These are phyloP conservation scores for Mactra quadrangularis DNA, from an alignment of 1,140 invertebrate genomes.

Conservation along the genomic window DNA sequence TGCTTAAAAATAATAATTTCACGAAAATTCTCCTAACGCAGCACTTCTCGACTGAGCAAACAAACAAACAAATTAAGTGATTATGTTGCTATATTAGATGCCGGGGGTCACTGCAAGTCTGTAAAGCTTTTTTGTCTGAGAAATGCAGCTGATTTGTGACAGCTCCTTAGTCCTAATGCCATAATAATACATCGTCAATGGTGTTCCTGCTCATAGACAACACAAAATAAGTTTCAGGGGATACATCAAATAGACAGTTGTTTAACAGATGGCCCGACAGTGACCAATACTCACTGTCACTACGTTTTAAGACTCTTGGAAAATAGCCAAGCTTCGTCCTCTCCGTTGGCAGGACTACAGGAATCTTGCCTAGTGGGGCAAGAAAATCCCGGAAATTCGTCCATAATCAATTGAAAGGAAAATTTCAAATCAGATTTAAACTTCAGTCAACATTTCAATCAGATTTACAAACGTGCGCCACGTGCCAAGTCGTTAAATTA, in stretches of 20 bases:
- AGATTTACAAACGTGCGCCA: slow-evolving; percentile 54
- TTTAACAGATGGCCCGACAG: slow-evolving; percentile 24
- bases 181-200: no score
- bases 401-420: slow-evolving; percentile 42
- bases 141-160: no score
- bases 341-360: slow-evolving; percentile 4
- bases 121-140: no score
- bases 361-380: slow-evolving; percentile 3
- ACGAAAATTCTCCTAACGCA: no score
- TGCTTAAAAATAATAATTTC: no score
- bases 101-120: no score
- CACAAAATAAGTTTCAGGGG: no score
- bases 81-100: no score
- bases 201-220: no score
- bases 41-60: no score
- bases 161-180: no score
- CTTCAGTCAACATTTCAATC: slow-evolving; percentile 60
- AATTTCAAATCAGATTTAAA: slow-evolving; percentile 56
- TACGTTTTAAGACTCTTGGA: slow-evolving; percentile 6
- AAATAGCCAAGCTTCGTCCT: background rate
- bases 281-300: background rate
- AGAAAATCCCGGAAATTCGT: slow-evolving; percentile 45
- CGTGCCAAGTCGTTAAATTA: slow-evolving; percentile 55
- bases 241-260: slow-evolving; percentile 9
- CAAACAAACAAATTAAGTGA: no score